phyloP scores from a whole-genome alignment of 2,888 invertebrate species.

The Hirtodrosophila cameraria region DNA sequence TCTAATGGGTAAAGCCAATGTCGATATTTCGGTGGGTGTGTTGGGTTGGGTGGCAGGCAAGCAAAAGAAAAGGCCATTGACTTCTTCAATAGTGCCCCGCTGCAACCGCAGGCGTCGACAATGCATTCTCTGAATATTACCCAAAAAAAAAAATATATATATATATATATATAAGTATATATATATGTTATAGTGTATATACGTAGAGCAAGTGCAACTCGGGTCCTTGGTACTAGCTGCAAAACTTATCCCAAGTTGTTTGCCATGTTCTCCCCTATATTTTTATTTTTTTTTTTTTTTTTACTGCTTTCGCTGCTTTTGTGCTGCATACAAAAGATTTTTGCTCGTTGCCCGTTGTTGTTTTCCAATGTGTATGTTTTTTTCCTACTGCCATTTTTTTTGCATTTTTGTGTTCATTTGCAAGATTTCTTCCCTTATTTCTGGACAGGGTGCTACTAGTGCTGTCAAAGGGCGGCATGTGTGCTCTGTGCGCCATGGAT shows the following conservation, averaged over 20 bases:
- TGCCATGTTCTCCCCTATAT: constrained; percentile 43
- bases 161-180: constrained; percentile 3
- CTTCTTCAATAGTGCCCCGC: constrained; percentile 22
- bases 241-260: constrained; percentile 63
- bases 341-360: constrained; percentile 47
- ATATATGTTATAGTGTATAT: neutral
- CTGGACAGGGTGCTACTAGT: constrained; percentile 42
- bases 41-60: constrained; percentile 20
- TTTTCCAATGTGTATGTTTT: constrained; percentile 43
- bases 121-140: constrained; percentile 34
- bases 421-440: constrained; percentile 80
- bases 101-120: constrained; percentile 21
- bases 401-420: constrained; percentile 77
- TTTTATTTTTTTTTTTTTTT: constrained; percentile 22
- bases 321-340: constrained; percentile 77
- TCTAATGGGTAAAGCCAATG: constrained; percentile 55
- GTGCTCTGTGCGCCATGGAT: constrained; percentile 35
- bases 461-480: constrained; percentile 50
- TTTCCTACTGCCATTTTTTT: constrained; percentile 30
- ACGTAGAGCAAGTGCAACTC: constrained; percentile 41
- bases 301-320: constrained; percentile 62
- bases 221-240: constrained; percentile 24
- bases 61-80: constrained; percentile 67
- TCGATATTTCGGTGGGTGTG: constrained; percentile 31
- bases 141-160: constrained; percentile 11